Conservation (phyloP, 2,797 vertebrate species). For the Anas bernieri region DNA sequence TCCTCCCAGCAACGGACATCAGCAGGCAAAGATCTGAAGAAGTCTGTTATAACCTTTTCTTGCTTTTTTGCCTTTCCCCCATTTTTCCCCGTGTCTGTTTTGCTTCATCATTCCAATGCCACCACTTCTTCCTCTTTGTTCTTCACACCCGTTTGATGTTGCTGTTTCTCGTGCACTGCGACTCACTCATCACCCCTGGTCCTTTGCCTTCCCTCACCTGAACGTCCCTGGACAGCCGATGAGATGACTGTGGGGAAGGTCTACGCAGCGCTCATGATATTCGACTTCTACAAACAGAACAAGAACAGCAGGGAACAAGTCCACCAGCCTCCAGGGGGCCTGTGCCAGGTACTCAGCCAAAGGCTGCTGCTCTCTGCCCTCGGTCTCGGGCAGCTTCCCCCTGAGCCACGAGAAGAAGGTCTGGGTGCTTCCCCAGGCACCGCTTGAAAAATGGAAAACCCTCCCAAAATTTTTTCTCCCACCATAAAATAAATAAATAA, state of each 20-base stretch:
- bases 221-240: constrained; percentile 80
- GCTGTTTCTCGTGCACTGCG: background rate
- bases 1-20: background rate
- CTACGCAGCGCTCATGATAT: constrained; percentile 96
- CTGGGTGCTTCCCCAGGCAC: background rate
- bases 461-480: background rate
- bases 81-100: background rate
- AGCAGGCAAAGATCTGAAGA: background rate
- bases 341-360: constrained; percentile 84
- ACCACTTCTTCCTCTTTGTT: background rate
- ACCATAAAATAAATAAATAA: background rate
- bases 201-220: background rate
- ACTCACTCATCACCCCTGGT: background rate
- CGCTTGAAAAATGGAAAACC: background rate
- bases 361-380: background rate
- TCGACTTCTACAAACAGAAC: constrained; percentile 96
- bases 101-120: accelerated
- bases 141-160: background rate
- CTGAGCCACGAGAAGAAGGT: background rate
- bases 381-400: background rate
- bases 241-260: constrained; percentile 97
- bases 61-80: background rate
- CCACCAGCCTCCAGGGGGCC: constrained; percentile 82
- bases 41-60: background rate
- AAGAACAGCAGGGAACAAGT: constrained; percentile 86